These are phyloP conservation scores for Minunthozetes semirufus DNA, from an alignment of 2,888 invertebrate species.

Conservation along the genomic window DNA sequence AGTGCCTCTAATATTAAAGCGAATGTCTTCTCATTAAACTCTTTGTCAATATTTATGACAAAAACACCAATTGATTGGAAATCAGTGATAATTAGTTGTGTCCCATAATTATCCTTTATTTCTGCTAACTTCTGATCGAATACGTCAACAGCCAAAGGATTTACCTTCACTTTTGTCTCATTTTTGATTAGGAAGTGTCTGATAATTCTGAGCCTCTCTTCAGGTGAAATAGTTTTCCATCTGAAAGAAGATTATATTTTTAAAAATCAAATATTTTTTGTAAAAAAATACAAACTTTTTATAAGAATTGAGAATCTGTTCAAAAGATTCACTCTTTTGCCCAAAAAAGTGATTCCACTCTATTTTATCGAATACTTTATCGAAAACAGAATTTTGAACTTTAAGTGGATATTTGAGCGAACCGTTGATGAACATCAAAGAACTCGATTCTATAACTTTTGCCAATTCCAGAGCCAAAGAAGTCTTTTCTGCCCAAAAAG, in stretches of 20 bases:
- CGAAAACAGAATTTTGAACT: neutral
- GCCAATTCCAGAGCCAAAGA: slow-evolving; percentile 19
- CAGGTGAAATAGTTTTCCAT: neutral
- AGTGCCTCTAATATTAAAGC: neutral
- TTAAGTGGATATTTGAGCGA: neutral
- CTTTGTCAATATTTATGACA: neutral
- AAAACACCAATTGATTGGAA: slow-evolving; percentile 12
- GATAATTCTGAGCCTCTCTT: neutral
- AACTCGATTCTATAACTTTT: neutral
- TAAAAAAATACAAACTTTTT: neutral
- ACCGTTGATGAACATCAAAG: neutral
- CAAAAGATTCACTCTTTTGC: neutral
- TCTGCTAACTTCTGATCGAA: neutral
- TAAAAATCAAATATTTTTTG: neutral
- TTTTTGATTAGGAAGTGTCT: neutral
- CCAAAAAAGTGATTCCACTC: neutral
- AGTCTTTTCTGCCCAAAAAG: slow-evolving; percentile 18
- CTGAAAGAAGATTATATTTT: neutral
- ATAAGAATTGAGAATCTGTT: neutral
- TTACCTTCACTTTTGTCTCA: neutral
- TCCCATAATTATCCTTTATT: neutral
- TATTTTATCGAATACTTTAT: neutral
- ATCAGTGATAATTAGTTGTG: neutral
- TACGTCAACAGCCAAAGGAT: neutral
- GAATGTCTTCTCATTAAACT: neutral